Conservation (phyloP, 2,888 invertebrate genomes). For the Tribolium freemani region DNA sequence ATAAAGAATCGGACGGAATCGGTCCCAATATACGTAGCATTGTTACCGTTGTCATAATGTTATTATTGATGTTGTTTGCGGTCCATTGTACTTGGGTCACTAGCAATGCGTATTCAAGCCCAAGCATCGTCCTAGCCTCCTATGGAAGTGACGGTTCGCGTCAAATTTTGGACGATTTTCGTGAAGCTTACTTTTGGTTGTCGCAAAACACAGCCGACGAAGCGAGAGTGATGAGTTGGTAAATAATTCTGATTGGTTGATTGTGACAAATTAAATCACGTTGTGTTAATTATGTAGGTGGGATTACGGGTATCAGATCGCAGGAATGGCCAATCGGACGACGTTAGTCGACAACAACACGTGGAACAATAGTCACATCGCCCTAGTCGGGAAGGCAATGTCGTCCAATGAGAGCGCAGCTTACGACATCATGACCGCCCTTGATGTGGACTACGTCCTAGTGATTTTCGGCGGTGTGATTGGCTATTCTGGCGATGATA, state of each 20-base stretch:
- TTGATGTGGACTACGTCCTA: slow-evolving; percentile 98
- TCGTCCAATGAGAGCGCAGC: slow-evolving; percentile 98
- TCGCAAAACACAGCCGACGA: slow-evolving; percentile 97
- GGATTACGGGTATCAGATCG: slow-evolving; percentile 79
- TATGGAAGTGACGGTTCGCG: slow-evolving; percentile 96
- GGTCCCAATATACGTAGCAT: slow-evolving; percentile 91
- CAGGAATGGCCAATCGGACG: slow-evolving; percentile 99
- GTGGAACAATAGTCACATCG: slow-evolving; percentile 99
- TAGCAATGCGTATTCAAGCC: slow-evolving; percentile 98
- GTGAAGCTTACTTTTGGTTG: slow-evolving; percentile 99
- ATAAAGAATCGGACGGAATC: slow-evolving; percentile 71
- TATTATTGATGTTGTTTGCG: slow-evolving; percentile 96
- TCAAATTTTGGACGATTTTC: slow-evolving; percentile 97
- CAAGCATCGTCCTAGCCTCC: slow-evolving; percentile 98
- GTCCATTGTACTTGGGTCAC: slow-evolving; percentile 99
- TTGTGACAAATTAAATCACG: not conserved
- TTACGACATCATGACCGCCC: slow-evolving; percentile 95
- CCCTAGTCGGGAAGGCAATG: slow-evolving; percentile 99
- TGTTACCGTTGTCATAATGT: slow-evolving; percentile 88
- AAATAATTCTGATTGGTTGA: slow-evolving; percentile 61
- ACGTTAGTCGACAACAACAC: slow-evolving; percentile 99
- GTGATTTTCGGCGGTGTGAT: slow-evolving; percentile 99
- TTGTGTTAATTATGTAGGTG: slow-evolving; percentile 56
- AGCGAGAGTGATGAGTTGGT: slow-evolving; percentile 99
- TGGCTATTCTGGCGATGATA: slow-evolving; percentile 99